Base-by-base conservation (phyloP, 2,797 vertebrate genomes). In the Peromyscus attwateri region DNA sequence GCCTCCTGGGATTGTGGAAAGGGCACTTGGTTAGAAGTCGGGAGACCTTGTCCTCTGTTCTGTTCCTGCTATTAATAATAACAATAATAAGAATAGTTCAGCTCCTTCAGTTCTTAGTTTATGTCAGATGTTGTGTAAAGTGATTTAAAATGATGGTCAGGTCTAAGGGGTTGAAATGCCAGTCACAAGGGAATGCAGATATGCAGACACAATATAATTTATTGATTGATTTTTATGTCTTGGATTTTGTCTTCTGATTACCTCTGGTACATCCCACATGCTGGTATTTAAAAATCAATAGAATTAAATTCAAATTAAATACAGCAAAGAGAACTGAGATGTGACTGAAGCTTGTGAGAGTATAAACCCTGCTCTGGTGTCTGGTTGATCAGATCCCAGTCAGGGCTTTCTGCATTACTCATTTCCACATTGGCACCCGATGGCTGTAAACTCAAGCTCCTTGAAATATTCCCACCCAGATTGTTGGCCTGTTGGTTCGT, bases 31-130 rank as follows among this genome's bases (percentile, higher is more conserved):
- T 37, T 92, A 52, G 82, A 89, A 71, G 10, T 88, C 92, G 62
- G 70, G 52, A 89, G 40, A 77, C 55, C 27, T 75, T 37, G 25
- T 60, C 17, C 34, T 19, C 34, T 46, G 10, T 70, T 92, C 34
- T 75, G 7, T 57, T 19, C 34, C n/a, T 87, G 17, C 25, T 96
- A 40, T 73, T 95, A 83, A 84, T 92, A 95, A 87, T 73, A 87
- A 70, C 29, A 66, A 76, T 83, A 83, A 91, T 75, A 82, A 90
- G 95, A 77, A 89, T 52, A 88, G 57, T 77, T 76, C 9, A 88
- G 11, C 8, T 40, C 21, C 23, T 80, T 40, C n/a, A n/a, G 29
- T 83, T 91, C 11, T 87, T 57, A 76, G 10, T 43, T 83, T 94
- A 60, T 91, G 16, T 66, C 21, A 82, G 46, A 12, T 21, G 64